Percentiles rank a stretch among this genome's conserved stretches.
Conservation (phyloP, 2,888 invertebrate genomes). For the Tyria jacobaeae region DNA sequence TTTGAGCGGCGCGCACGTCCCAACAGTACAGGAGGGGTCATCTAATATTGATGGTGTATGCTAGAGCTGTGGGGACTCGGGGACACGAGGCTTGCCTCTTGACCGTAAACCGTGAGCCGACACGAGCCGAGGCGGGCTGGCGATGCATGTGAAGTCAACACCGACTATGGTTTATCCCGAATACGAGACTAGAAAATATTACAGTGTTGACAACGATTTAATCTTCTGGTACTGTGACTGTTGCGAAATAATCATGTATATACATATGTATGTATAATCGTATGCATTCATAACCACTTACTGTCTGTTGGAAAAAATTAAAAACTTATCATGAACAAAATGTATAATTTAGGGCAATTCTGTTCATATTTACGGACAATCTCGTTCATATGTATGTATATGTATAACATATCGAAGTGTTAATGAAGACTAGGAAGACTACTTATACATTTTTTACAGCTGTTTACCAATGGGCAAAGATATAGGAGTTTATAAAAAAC, state of each 20-base stretch:
- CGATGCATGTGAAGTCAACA: constrained; percentile 4
- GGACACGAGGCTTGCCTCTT: constrained; percentile 50
- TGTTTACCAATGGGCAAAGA: too few relatives aligned
- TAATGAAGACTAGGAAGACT: too few relatives aligned
- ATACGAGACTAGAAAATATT: background rate
- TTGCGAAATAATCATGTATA: background rate
- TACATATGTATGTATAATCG: too few relatives aligned
- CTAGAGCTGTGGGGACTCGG: constrained; percentile 50
- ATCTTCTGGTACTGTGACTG: background rate
- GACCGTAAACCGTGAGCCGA: constrained; percentile 33
- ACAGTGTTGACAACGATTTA: background rate
- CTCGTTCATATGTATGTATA: too few relatives aligned
- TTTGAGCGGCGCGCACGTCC: constrained; percentile 47
- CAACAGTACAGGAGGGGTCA: constrained; percentile 50
- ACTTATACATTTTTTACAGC: too few relatives aligned
- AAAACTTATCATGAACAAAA: too few relatives aligned
- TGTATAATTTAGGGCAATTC: too few relatives aligned
- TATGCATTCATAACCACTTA: too few relatives aligned
- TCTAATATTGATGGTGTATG: constrained; percentile 69
- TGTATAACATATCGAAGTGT: too few relatives aligned
- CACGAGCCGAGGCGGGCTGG: background rate
- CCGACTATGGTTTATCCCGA: background rate
- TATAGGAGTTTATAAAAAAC: too few relatives aligned
- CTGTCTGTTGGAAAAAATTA: too few relatives aligned
- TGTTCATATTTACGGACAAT: too few relatives aligned